Percentiles rank a stretch among this genome's conserved stretches.
phyloP scores from a whole-genome alignment of 2,113 vertebrate genomes.

The Spizaetus ornatus region DNA sequence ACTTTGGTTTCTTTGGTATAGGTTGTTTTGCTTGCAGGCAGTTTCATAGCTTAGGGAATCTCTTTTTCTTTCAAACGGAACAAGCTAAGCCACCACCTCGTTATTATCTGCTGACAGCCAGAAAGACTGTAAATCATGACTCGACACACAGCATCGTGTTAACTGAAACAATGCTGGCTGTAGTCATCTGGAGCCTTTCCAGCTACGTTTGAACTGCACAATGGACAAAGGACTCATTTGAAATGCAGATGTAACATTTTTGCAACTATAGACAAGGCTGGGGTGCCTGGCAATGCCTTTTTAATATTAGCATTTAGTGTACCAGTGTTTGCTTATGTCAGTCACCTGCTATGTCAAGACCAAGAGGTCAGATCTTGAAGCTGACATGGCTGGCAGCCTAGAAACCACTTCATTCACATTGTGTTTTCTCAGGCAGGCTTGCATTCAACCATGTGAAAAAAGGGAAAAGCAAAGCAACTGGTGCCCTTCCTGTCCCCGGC shows the following conservation, averaged over 20 bases:
- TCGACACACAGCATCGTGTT: not conserved
- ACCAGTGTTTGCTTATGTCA: constrained; percentile 70
- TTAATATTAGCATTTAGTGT: constrained; percentile 42
- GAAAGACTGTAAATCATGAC: not conserved
- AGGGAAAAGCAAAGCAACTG: not conserved
- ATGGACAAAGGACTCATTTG: constrained; percentile 48
- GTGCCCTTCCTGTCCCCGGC: not conserved
- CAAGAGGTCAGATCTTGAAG: constrained; percentile 10
- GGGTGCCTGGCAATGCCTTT: constrained; percentile 6
- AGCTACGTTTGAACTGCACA: constrained; percentile 8
- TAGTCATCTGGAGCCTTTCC: constrained; percentile 18
- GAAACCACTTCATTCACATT: not conserved
- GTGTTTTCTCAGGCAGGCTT: not conserved
- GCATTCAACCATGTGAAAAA: not conserved
- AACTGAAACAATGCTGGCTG: not conserved
- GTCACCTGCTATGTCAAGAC: constrained; percentile 61
- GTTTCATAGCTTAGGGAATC: not conserved
- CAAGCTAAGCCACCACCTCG: not conserved
- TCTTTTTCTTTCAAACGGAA: not conserved
- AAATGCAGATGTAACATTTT: constrained; percentile 60
- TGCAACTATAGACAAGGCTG: constrained; percentile 10
- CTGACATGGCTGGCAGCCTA: not conserved
- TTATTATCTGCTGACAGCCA: not conserved
- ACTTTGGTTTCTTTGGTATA: not conserved
- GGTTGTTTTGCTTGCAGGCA: not conserved